phyloP scores from a whole-genome alignment of 2,797 vertebrate genomes.

The Syndactyla subalaris region DNA sequence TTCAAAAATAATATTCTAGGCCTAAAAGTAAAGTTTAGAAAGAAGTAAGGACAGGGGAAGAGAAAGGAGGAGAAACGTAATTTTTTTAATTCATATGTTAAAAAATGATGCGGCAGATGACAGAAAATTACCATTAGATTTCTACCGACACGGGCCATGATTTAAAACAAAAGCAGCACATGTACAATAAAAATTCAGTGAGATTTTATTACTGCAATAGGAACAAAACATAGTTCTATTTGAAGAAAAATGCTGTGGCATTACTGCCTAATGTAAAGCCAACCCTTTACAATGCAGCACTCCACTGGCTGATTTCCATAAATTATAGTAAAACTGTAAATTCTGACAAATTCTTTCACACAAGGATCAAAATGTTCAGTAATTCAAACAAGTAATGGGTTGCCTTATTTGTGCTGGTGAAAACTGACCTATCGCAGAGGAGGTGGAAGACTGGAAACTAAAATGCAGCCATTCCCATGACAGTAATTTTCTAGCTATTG shows the following conservation, averaged over 20 bases:
- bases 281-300: neutral
- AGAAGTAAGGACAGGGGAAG: neutral
- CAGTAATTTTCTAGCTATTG: neutral
- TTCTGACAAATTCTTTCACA: neutral
- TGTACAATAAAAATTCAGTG: neutral
- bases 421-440: neutral
- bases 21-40: neutral
- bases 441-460: neutral
- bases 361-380: neutral
- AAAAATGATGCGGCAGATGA: neutral
- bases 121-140: neutral
- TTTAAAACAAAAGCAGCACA: neutral
- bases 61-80: neutral
- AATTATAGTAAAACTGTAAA: neutral
- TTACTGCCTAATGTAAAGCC: neutral
- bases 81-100: neutral
- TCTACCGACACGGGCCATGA: neutral
- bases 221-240: neutral
- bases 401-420: neutral
- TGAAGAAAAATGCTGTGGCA: neutral
- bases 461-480: neutral
- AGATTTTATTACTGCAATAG: neutral
- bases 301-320: neutral
- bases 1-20: slow-evolving; percentile 18
- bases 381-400: neutral